phyloP scores from a whole-genome alignment of 2,113 vertebrate species.

The Bos javanicus region DNA sequence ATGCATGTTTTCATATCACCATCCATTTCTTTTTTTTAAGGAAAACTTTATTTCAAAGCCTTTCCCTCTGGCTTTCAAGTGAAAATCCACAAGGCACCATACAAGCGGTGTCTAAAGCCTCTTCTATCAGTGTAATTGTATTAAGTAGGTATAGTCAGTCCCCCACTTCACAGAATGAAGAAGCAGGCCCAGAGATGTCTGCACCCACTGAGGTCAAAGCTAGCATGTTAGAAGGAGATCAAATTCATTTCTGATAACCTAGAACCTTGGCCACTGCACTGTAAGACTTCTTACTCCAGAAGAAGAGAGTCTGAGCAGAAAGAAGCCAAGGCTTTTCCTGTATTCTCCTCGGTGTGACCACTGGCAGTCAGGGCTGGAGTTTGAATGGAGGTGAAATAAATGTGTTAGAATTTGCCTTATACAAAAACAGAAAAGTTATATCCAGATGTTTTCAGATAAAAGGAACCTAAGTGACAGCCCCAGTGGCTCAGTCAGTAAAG shows the following conservation, averaged over 20 bases:
- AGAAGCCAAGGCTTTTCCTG: neutral
- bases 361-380: neutral
- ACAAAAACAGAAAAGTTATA: neutral
- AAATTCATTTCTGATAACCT: neutral
- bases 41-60: neutral
- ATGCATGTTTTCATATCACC: neutral
- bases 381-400: neutral
- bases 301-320: neutral
- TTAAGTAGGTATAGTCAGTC: neutral
- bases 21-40: neutral
- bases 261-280: neutral
- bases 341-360: neutral
- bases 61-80: neutral
- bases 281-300: neutral
- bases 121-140: neutral
- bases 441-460: neutral
- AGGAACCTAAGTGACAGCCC: neutral
- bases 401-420: neutral
- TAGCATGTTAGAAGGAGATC: neutral
- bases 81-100: neutral
- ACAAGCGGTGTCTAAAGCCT: neutral
- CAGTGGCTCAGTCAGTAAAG: neutral
- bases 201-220: neutral
- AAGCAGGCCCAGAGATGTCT: neutral
- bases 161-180: neutral